Conservation (phyloP, 2,113 vertebrate genomes). For the Cyanoderma ruficeps region DNA sequence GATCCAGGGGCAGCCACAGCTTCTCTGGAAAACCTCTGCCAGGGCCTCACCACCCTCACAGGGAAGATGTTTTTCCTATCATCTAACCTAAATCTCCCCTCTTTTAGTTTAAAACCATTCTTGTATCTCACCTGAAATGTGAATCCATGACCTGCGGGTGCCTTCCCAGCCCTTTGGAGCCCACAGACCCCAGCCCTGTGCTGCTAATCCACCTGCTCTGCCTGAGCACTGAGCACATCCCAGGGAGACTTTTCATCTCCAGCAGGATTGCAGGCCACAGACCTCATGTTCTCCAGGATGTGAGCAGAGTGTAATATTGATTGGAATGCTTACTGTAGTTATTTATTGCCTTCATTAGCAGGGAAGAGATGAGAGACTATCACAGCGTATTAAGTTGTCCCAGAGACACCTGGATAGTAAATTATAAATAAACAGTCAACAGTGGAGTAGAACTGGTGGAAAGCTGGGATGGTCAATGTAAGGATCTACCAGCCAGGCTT, state of each 20-base stretch:
- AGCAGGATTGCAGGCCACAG: background rate
- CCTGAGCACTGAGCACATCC: background rate
- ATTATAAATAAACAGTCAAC: slow-evolving; percentile 42
- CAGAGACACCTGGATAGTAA: slow-evolving; percentile 51
- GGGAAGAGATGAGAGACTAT: slow-evolving; percentile 2
- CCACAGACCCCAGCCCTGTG: background rate
- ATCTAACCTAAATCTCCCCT: background rate
- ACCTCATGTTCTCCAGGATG: background rate
- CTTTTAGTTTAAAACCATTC: background rate
- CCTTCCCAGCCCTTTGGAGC: background rate
- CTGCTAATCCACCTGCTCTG: background rate
- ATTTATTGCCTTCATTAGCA: slow-evolving; percentile 60
- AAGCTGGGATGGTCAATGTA: background rate
- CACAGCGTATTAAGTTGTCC: slow-evolving; percentile 27
- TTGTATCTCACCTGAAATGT: accelerated
- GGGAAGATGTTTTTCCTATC: background rate
- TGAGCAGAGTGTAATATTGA: slow-evolving; percentile 40
- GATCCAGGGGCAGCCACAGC: background rate
- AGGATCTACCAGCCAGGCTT: background rate
- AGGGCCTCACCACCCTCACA: background rate
- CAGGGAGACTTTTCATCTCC: background rate
- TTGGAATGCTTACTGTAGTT: slow-evolving; percentile 38
- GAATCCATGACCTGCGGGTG: background rate
- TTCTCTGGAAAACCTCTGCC: background rate
- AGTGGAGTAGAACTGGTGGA: background rate